Conservation (phyloP, 2,888 invertebrate species). For the Rhodophaea formosa region DNA sequence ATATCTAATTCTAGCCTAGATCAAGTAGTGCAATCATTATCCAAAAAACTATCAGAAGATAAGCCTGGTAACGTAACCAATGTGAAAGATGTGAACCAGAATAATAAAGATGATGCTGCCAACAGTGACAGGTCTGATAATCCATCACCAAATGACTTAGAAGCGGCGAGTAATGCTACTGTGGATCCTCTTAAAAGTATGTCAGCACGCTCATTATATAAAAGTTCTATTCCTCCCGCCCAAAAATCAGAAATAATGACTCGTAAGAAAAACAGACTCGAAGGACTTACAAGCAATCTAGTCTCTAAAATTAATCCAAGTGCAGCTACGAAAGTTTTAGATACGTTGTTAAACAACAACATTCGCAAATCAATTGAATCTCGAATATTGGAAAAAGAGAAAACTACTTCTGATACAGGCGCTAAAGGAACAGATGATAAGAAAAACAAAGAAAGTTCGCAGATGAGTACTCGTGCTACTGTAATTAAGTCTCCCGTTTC, state of each 20-base stretch:
- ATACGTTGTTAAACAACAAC: slow-evolving; percentile 74
- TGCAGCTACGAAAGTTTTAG: slow-evolving; percentile 76
- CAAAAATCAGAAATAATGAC: slow-evolving; percentile 82
- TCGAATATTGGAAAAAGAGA: slow-evolving; percentile 72
- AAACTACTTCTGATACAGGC: slow-evolving; percentile 45
- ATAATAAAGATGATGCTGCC: slow-evolving; percentile 53
- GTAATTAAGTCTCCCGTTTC: slow-evolving; percentile 81
- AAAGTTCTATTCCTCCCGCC: slow-evolving; percentile 71
- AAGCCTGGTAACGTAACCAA: slow-evolving; percentile 41
- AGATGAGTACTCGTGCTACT: slow-evolving; percentile 76
- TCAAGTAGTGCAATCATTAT: slow-evolving; percentile 73
- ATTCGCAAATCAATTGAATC: slow-evolving; percentile 76
- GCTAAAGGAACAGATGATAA: slow-evolving; percentile 57
- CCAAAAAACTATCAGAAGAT: slow-evolving; percentile 72
- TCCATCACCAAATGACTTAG: slow-evolving; percentile 35
- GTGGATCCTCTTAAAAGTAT: slow-evolving; percentile 72
- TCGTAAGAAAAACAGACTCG: slow-evolving; percentile 83
- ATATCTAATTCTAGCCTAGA: slow-evolving; percentile 64
- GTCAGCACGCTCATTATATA: slow-evolving; percentile 74
- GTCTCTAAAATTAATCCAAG: slow-evolving; percentile 82
- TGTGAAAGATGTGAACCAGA: slow-evolving; percentile 56
- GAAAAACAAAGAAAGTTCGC: slow-evolving; percentile 60
- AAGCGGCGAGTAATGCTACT: slow-evolving; percentile 40
- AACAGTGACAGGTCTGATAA: slow-evolving; percentile 44
- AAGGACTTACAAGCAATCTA: slow-evolving; percentile 81